Conservation (phyloP, 2,113 vertebrate species). For the Gracilinanus agilis region DNA sequence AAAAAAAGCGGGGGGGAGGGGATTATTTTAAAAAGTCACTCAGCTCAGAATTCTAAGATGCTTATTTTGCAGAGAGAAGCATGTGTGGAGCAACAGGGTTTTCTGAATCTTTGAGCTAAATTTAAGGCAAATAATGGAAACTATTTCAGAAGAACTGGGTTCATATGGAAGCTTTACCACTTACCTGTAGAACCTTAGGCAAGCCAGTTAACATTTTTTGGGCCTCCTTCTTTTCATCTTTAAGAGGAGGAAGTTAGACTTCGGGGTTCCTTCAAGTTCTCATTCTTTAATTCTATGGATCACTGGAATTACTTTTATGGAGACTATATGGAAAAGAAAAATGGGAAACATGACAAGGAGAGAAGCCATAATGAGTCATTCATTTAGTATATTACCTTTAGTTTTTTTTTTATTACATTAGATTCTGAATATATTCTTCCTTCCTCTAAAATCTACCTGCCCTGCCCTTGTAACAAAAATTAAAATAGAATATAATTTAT, state of each 20-base stretch:
- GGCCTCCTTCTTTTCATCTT: constrained; percentile 19
- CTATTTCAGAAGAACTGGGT: neutral
- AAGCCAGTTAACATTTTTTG: constrained; percentile 12
- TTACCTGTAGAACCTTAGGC: constrained; percentile 27
- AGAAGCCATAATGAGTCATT: neutral
- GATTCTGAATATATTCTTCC: neutral
- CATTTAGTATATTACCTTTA: neutral
- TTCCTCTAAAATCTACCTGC: neutral
- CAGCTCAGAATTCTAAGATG: neutral
- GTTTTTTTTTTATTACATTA: neutral
- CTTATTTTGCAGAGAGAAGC: neutral
- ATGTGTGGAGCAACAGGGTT: neutral
- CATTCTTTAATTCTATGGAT: neutral
- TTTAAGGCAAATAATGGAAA: neutral
- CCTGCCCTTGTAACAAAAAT: neutral
- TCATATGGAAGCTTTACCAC: constrained; percentile 25
- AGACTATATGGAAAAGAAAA: neutral
- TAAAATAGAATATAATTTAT: neutral
- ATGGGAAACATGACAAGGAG: neutral
- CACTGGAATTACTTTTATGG: neutral
- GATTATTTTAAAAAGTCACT: neutral
- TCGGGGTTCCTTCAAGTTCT: neutral
- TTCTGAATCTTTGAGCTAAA: neutral
- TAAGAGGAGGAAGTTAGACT: constrained; percentile 20
- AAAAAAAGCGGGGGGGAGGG: too few relatives aligned